phyloP scores from a whole-genome alignment of 2,888 invertebrate species.

The Drosophila lutescens region DNA sequence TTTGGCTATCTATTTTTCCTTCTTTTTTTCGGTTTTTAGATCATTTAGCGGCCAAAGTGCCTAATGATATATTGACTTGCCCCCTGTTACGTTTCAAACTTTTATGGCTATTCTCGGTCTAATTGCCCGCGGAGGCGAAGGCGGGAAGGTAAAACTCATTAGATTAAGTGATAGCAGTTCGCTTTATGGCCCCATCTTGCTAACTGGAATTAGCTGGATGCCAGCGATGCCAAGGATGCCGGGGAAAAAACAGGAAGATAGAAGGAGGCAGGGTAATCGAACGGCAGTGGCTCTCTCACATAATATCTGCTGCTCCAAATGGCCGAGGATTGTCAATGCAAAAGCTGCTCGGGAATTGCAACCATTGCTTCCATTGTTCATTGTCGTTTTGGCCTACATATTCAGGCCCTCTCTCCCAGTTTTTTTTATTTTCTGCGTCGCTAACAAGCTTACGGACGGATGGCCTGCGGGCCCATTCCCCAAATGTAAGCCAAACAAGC shows the following conservation, averaged over 20 bases:
- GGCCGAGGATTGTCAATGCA: conserved; percentile 27
- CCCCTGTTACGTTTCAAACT: conserved; percentile 22
- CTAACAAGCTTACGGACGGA: conserved; percentile 53
- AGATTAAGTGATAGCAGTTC: conserved; percentile 43
- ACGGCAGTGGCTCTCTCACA: not conserved
- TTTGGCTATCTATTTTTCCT: conserved; percentile 48
- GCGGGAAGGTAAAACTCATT: conserved; percentile 38
- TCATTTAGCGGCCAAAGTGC: conserved; percentile 61
- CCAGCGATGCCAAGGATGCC: conserved; percentile 17
- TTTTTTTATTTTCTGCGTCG: conserved; percentile 18
- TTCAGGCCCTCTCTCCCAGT: not conserved
- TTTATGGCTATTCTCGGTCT: conserved; percentile 22
- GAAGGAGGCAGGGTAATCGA: not conserved
- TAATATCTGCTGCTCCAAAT: conserved; percentile 3
- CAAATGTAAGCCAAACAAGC: conserved; percentile 5
- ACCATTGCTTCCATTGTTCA: conserved; percentile 21
- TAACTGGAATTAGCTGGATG: conserved; percentile 21
- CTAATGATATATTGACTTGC: conserved; percentile 72
- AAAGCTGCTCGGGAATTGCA: conserved; percentile 10
- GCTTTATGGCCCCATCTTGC: conserved; percentile 25
- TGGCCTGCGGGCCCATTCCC: conserved; percentile 27
- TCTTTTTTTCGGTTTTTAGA: conserved; percentile 40
- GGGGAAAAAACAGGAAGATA: not conserved
- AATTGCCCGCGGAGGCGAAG: conserved; percentile 37
- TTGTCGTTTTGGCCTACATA: conserved; percentile 32